A percentile compares a stretch with the other conserved stretches of the same genome.
Conservation (phyloP, 2,888 invertebrate species). For the Steinernema scapterisci region DNA sequence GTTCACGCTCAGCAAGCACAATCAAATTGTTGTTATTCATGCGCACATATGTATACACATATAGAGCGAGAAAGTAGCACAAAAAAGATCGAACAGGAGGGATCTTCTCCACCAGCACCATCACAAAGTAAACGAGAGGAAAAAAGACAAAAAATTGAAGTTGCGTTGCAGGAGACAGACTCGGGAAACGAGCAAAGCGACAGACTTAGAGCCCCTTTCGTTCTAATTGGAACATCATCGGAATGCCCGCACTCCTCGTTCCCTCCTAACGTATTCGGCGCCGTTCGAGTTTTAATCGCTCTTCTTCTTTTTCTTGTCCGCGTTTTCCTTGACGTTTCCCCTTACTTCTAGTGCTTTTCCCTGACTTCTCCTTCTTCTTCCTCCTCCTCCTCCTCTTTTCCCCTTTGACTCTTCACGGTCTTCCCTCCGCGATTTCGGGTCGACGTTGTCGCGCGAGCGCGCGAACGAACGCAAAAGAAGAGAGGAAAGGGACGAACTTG, state of each 20-base stretch:
- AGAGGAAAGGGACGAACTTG: not conserved
- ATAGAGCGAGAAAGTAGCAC: not conserved
- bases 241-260: not conserved
- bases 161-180: too few species aligned
- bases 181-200: not conserved
- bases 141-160: too few species aligned
- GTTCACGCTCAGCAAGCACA: slow-evolving; percentile 28
- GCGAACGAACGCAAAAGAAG: not conserved
- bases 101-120: too few species aligned
- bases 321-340: not conserved
- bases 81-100: not conserved
- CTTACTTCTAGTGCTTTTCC: too few species aligned
- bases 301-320: too few species aligned
- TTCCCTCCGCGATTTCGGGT: not conserved
- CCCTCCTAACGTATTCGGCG: not conserved
- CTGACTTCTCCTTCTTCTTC: not conserved
- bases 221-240: slow-evolving; percentile 25
- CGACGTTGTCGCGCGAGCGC: not conserved
- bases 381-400: not conserved
- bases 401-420: too few species aligned
- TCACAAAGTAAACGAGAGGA: too few species aligned
- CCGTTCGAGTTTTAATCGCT: slow-evolving; percentile 18
- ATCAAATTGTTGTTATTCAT: slow-evolving; percentile 31
- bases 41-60: not conserved
- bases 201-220: not conserved